phyloP scores from a whole-genome alignment of 2,113 vertebrate genomes.

The Jacana jacana region DNA sequence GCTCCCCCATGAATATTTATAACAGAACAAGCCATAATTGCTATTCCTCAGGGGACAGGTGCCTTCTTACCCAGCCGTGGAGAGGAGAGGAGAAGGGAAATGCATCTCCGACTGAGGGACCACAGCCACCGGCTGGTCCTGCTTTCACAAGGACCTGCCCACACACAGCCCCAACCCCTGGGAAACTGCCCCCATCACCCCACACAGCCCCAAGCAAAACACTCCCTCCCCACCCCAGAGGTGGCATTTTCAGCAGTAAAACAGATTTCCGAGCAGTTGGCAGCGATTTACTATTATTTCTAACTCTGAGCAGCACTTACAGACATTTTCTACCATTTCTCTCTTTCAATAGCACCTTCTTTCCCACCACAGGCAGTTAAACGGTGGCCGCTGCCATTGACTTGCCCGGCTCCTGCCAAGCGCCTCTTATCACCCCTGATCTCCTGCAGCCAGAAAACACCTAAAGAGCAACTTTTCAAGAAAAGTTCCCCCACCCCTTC shows the following conservation, averaged over 20 bases:
- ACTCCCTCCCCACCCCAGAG: neutral
- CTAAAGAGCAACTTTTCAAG: neutral
- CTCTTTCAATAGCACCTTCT: neutral
- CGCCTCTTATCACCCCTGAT: neutral
- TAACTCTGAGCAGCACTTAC: neutral
- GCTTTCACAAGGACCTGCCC: neutral
- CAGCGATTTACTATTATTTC: neutral
- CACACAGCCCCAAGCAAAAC: neutral
- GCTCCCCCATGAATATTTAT: constrained; percentile 56
- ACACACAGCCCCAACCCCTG: accelerated
- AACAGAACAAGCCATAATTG: constrained; percentile 1
- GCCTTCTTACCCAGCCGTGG: neutral
- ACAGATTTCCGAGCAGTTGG: neutral
- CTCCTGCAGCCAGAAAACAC: neutral
- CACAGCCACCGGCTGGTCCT: neutral
- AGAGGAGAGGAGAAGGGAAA: neutral
- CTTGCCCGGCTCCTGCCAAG: neutral
- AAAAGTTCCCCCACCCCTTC: neutral
- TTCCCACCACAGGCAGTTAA: neutral
- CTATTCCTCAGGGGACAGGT: neutral
- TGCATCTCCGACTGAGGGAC: accelerated
- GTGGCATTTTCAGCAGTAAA: neutral
- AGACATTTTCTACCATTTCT: neutral
- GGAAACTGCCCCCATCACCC: neutral
- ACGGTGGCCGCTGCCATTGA: neutral